Evolutionary conservation across 2,888 invertebrate species (phyloP).

Genomic region (Drosophila macrothrix): DNA sequence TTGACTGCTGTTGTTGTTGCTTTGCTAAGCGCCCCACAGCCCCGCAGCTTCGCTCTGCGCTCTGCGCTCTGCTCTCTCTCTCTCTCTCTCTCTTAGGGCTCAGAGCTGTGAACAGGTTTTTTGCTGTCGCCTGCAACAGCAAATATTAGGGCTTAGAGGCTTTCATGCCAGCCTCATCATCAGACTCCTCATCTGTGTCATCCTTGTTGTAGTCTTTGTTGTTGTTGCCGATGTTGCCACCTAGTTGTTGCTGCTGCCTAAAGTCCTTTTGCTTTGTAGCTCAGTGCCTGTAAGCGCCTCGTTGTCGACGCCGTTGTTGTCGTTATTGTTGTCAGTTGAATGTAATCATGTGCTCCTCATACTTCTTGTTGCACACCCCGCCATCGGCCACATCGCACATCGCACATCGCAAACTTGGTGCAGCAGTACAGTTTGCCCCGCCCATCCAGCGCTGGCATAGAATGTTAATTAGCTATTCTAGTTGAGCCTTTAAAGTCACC

Average conservation of each 20-base stretch:
- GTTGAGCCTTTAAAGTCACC: slow-evolving; percentile 12
- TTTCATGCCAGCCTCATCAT: slow-evolving; percentile 38
- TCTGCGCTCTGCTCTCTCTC: background rate
- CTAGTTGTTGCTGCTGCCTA: slow-evolving; percentile 43
- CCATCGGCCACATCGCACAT: background rate
- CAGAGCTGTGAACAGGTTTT: slow-evolving; percentile 20
- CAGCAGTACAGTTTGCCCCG: slow-evolving; percentile 12
- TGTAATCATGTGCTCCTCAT: slow-evolving; percentile 37
- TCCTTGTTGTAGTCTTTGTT: slow-evolving; percentile 14
- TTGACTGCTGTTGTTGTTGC: slow-evolving; percentile 21
- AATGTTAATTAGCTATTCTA: slow-evolving; percentile 43
- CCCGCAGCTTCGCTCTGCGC: slow-evolving; percentile 1
- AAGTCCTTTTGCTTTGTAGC: slow-evolving; percentile 54
- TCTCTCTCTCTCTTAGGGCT: background rate
- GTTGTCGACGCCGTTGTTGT: slow-evolving; percentile 18
- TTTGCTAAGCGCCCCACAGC: slow-evolving; percentile 32
- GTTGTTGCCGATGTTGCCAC: slow-evolving; percentile 44
- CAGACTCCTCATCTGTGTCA: slow-evolving; percentile 52
- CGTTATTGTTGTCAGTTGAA: slow-evolving; percentile 5
- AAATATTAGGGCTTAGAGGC: slow-evolving; percentile 67
- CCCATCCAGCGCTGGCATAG: slow-evolving; percentile 24
- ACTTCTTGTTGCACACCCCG: slow-evolving; percentile 1
- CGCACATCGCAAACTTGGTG: background rate
- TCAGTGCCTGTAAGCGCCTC: slow-evolving; percentile 27
- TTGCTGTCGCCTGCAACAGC: slow-evolving; percentile 44